Evolutionary conservation across 2,888 invertebrate species (phyloP), one percentile per base, ranked within the genome.

Genomic region (Salticus scenicus): DNA sequence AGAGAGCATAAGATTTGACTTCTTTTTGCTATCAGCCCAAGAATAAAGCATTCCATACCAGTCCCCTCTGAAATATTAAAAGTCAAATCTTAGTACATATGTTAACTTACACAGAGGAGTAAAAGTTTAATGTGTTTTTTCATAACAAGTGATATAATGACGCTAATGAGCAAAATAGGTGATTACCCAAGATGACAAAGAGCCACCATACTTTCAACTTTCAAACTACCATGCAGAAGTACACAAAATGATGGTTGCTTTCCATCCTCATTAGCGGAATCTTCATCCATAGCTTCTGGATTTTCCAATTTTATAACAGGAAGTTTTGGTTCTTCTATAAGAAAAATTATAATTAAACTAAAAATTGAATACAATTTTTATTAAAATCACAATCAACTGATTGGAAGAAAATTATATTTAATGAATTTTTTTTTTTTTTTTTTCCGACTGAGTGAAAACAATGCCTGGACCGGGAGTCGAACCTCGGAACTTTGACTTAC

Each of bases 11-110:
- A 98, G 92, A 91, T 98, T 98, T 0, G 98, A 97, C 91, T 96
- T 96, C 91, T 96, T 96, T 90, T 96, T 96, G 66, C 94, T 95
- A 91, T 98, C 98, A 17, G 97, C 96, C 95, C 96, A 97, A 0
- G 98, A 97, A 89, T 97, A 95, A 84, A 98, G 93, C 87, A 97
- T 95, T n/a, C 98, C 98, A 92, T 94, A 97, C 98, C 98, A 98
- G 89, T 97, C 95, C 0, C 94, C 93, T 20, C 92, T 92, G 88
- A 28, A 89, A 89, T 24, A 30, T 31, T 63, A 30, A n/a, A 66
- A 66, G 30, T 31, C 7, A 30, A 66, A 30, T 66, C 14, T 30
- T 12, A 7, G 17, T 17, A 63, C 24, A 24, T 63, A n/a, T n/a
- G n/a, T n/a, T n/a, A n/a, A n/a, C n/a, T n/a, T n/a, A 14, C 17